Conservation (phyloP, 1,140 invertebrate species). For the Tetramorium parvispinum region DNA sequence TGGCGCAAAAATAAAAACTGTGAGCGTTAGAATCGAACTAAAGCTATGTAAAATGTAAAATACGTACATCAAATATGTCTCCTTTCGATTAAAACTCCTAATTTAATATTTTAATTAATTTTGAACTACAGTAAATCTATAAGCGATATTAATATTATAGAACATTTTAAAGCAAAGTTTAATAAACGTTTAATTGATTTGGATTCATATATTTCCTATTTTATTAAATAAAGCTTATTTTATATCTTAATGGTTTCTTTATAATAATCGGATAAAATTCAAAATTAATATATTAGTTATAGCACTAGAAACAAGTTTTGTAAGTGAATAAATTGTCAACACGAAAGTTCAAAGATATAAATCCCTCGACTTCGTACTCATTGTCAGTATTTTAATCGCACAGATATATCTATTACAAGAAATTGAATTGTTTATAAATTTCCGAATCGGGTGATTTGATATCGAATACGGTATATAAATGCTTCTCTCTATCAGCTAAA, state of each 20-base stretch:
- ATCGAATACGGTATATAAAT: constrained; percentile 6
- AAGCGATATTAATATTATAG: not conserved
- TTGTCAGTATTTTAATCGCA: not conserved
- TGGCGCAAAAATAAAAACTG: not conserved
- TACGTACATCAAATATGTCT: no score
- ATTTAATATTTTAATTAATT: not conserved
- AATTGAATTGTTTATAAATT: not conserved
- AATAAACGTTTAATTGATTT: not conserved
- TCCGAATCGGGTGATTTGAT: constrained; percentile 11
- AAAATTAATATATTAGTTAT: not conserved
- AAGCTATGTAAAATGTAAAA: not conserved
- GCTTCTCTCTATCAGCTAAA: constrained; percentile 22
- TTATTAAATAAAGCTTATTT: not conserved
- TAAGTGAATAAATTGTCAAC: not conserved
- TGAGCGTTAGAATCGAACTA: not conserved
- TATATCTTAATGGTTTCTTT: not conserved
- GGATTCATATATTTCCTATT: not conserved
- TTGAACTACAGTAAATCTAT: not conserved
- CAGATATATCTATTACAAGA: not conserved
- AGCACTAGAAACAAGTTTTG: not conserved
- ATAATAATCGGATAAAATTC: not conserved
- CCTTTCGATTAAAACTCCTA: not conserved
- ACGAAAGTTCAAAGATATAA: constrained; percentile 20
- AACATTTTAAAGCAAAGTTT: not conserved
- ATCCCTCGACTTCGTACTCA: no score